Evolutionary conservation across 53 echinoderm and acorn worm species (phyloP), one percentile per base, ranked within the genome.

Genomic region (Holothuria scabra): DNA sequence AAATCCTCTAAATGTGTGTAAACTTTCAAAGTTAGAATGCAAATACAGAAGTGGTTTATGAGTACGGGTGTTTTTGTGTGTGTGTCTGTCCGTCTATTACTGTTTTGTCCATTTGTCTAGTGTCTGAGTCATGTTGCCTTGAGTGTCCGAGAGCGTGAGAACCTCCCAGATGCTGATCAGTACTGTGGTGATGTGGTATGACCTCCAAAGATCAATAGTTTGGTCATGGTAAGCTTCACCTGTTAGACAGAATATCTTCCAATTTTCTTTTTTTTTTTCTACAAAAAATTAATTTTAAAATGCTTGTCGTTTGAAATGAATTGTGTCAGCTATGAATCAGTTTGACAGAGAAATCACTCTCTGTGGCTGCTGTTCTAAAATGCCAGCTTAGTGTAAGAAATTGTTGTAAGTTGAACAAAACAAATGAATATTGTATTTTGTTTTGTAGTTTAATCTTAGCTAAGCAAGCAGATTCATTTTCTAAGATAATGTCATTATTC

Each of bases 241-340:
- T 72, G 72, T 48, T 46, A 72, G 35, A 72, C 72, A 46, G 52
- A 46, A 72, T 46, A 72, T 72, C 72, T 72, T 72, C 72, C 72
- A 72, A 25, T 72, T 41, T 52, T 52, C 52, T 44, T 72, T 72
- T 72, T 72, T 44, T 72, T 72, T 72, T 72, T 72, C 72, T 72
- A 72, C 72, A 46, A 48, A 72, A 67, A 52, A 52, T 52, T 67
- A 67, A 38, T 5, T 46, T 23, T 35, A 72, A 24, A 44, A 12
- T 41, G 10, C 41, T 22, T 48, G 48, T 72, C 72, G 48, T 72
- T 72, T 13, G 25, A 69, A 38, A 44, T 72, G 72, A 18, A 46
- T 13, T 44, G 46, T 72, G 25, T n/a, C 31, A 41, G n/a, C 48
- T 44, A 3, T 72, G 48, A 72, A 44, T 46, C 41, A 49, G 12